A percentile compares a stretch with the other conserved stretches of the same genome.
phyloP scores from a whole-genome alignment of 2,888 invertebrate species.

The Deroplatys truncata region DNA sequence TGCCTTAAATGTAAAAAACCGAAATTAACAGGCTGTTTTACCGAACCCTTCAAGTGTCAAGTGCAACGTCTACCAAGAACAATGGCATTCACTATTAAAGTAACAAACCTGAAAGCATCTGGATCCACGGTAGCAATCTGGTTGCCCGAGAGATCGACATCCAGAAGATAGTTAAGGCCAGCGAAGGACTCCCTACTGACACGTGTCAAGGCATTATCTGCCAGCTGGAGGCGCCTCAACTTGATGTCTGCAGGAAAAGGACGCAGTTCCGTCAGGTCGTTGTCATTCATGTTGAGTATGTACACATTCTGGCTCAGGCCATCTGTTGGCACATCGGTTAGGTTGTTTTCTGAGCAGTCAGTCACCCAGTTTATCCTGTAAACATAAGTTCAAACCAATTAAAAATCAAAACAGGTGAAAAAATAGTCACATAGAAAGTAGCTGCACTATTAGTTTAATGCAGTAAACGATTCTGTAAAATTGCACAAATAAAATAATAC shows the following conservation, averaged over 20 bases:
- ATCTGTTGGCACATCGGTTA: conserved; percentile 65
- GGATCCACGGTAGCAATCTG: conserved; percentile 60
- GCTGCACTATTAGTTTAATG: no score
- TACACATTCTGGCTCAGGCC: conserved; percentile 63
- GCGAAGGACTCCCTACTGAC: conserved; percentile 59
- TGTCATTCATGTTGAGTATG: conserved; percentile 66
- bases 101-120: conserved; percentile 58
- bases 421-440: no score
- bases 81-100: no score
- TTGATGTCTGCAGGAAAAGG: conserved; percentile 65
- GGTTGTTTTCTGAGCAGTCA: conserved; percentile 69
- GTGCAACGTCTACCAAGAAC: no score
- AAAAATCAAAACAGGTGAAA: no score
- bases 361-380: conserved; percentile 67
- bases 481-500: no score
- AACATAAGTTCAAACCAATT: background rate
- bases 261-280: conserved; percentile 56
- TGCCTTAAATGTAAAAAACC: no score
- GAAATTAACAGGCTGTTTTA: no score
- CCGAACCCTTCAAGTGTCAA: no score
- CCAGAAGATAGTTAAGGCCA: conserved; percentile 62
- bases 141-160: conserved; percentile 66
- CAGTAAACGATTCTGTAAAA: no score
- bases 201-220: conserved; percentile 59
- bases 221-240: conserved; percentile 64